A percentile compares a stretch with the other conserved stretches of the same genome.
These are phyloP conservation scores for Callorhinus ursinus DNA, from an alignment of 2,113 vertebrate genomes.

Conservation along the genomic window DNA sequence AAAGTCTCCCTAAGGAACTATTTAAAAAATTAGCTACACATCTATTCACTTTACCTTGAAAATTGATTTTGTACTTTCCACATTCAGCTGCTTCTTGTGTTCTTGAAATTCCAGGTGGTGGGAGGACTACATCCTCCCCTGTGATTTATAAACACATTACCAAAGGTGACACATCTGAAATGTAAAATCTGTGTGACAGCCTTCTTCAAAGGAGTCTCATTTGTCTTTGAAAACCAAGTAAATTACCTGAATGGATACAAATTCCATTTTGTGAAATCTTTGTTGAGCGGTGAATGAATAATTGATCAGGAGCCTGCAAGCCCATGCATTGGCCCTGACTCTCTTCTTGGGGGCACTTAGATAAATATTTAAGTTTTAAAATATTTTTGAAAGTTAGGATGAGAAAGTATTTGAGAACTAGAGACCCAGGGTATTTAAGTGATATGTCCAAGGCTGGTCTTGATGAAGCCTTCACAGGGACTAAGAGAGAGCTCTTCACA, in stretches of 20 bases:
- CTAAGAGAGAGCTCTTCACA: neutral
- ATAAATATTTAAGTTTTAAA: constrained; percentile 2
- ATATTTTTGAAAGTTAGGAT: neutral
- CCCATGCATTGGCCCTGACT: neutral
- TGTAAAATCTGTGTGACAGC: neutral
- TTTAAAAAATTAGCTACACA: neutral
- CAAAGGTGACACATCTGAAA: neutral
- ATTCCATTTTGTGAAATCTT: neutral
- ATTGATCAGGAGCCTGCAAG: neutral
- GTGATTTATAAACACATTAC: neutral
- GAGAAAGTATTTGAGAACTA: neutral
- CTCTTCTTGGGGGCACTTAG: neutral
- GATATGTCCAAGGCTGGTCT: neutral
- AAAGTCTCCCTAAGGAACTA: neutral
- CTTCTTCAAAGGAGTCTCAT: neutral
- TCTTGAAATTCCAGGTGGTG: neutral
- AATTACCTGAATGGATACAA: neutral
- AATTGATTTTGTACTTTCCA: neutral
- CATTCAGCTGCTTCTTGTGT: neutral
- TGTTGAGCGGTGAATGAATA: neutral
- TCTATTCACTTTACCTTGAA: neutral
- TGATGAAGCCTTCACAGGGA: neutral
- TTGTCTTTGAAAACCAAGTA: neutral
- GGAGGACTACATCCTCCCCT: neutral
- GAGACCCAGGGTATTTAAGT: neutral